These are phyloP conservation scores for Melieria picta DNA, from an alignment of 2,888 invertebrate genomes.

Conservation along the genomic window DNA sequence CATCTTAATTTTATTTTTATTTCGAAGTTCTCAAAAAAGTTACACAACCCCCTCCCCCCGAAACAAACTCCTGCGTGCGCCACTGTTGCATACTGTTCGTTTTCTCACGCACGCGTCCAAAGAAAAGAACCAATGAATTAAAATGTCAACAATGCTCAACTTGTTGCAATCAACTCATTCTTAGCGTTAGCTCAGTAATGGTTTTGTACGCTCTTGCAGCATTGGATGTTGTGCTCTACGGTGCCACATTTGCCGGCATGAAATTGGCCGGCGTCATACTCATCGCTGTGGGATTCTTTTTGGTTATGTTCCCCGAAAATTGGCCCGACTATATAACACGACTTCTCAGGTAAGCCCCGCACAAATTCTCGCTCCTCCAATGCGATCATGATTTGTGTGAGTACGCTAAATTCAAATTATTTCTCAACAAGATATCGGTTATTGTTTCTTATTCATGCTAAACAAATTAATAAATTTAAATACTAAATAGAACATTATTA, in stretches of 20 bases:
- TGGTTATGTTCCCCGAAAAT: slow-evolving; percentile 95
- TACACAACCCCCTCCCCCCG: too few species aligned
- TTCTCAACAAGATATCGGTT: background rate
- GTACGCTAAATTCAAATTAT: slow-evolving; percentile 29
- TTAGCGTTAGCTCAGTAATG: background rate
- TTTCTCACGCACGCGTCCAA: background rate
- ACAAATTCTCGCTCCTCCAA: background rate
- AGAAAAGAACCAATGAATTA: background rate
- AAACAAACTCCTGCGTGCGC: too few species aligned
- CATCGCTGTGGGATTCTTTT: slow-evolving; percentile 89
- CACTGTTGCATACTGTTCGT: too few species aligned
- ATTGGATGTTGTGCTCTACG: slow-evolving; percentile 85
- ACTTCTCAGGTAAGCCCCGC: slow-evolving; percentile 77
- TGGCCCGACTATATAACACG: slow-evolving; percentile 96
- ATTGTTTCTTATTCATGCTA: slow-evolving; percentile 13
- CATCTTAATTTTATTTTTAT: too few species aligned
- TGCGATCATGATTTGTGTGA: slow-evolving; percentile 5
- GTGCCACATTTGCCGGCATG: slow-evolving; percentile 91
- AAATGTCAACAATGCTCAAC: slow-evolving; percentile 1
- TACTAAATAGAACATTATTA: slow-evolving; percentile 12
- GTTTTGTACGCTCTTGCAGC: slow-evolving; percentile 68
- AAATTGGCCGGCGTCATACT: slow-evolving; percentile 93
- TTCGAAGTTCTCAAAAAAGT: too few species aligned
- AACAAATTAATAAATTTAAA: slow-evolving; percentile 4
- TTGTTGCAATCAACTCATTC: background rate